Evolutionary conservation across 2,113 vertebrate species (phyloP).

Genomic region (Pholis gunnellus): DNA sequence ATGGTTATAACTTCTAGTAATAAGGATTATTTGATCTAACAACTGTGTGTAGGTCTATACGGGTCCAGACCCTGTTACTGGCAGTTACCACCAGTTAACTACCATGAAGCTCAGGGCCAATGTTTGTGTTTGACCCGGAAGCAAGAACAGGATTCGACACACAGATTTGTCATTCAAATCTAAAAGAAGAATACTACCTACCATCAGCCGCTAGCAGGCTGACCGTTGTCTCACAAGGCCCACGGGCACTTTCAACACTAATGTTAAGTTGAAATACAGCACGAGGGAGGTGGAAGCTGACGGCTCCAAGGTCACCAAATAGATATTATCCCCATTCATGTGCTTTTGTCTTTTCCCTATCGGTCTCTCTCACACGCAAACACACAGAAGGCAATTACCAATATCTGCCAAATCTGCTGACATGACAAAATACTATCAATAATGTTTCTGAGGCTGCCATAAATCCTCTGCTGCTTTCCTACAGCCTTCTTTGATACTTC

Average conservation of each 20-base stretch:
- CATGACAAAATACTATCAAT: conserved; percentile 51
- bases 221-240: neutral
- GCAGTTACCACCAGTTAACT: neutral
- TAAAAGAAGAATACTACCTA: neutral
- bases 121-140: neutral
- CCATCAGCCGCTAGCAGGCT: neutral
- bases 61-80: too few species aligned
- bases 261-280: neutral
- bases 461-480: neutral
- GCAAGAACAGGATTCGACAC: neutral
- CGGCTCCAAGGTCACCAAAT: conserved; percentile 21
- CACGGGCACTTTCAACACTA: neutral
- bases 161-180: neutral
- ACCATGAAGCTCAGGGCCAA: neutral
- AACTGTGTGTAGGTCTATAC: too few species aligned
- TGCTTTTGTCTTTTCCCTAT: neutral
- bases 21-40: too few species aligned
- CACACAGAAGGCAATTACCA: conserved; percentile 48
- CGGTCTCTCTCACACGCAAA: neutral
- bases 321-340: neutral
- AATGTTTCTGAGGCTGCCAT: conserved; percentile 13
- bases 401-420: conserved; percentile 66
- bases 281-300: neutral
- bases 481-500: neutral
- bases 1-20: too few species aligned